These are phyloP conservation scores for Strix uralensis DNA, from an alignment of 2,113 vertebrate genomes.

Conservation along the genomic window DNA sequence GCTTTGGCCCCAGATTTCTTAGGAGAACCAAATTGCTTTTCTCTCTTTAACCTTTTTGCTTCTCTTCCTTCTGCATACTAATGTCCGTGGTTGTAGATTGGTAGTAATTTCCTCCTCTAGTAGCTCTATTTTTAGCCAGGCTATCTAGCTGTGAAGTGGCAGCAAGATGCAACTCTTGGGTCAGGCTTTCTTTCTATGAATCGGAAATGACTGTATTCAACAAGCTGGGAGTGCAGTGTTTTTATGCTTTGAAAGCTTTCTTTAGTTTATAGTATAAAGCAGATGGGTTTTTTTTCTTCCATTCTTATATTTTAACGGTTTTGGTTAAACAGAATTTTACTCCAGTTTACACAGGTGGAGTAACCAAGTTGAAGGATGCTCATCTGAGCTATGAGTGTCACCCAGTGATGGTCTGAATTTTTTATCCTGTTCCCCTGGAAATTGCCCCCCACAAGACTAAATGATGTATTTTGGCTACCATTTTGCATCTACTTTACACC, in stretches of 20 bases:
- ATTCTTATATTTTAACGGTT: not conserved
- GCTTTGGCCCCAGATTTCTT: not conserved
- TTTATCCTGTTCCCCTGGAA: not conserved
- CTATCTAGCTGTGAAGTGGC: not conserved
- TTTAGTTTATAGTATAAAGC: not conserved
- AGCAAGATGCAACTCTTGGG: not conserved
- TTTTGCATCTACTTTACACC: not conserved
- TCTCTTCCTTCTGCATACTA: not conserved
- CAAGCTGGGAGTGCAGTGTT: accelerated
- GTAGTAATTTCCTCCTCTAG: not conserved
- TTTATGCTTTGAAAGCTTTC: not conserved
- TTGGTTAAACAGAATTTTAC: not conserved
- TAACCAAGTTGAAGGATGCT: not conserved
- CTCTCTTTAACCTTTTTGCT: not conserved
- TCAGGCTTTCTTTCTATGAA: not conserved
- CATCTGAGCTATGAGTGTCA: not conserved
- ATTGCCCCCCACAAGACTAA: too few relatives aligned
- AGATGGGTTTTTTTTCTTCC: accelerated
- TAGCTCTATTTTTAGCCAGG: not conserved
- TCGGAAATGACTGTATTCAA: not conserved
- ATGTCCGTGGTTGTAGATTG: not conserved
- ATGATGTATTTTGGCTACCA: not conserved
- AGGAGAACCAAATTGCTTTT: not conserved
- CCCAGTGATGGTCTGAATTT: too few relatives aligned
- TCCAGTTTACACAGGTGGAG: not conserved